Conservation (phyloP, 2,797 vertebrate species). For the Brachymystax lenok region DNA sequence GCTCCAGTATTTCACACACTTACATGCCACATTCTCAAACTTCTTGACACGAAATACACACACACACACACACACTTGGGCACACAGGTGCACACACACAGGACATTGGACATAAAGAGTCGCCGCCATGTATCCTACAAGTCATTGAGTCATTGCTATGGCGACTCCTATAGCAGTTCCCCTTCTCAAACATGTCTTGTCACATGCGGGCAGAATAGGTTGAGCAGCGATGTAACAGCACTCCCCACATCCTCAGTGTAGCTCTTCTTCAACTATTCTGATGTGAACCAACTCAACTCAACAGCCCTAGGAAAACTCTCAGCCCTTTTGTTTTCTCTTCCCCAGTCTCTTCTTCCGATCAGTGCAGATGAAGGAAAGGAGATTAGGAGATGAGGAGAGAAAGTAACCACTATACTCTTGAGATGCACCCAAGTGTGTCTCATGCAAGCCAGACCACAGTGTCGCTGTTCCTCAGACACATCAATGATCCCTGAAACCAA, state of each 20-base stretch:
- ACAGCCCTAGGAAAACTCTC: background rate
- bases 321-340: background rate
- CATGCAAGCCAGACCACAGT: background rate
- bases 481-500: background rate
- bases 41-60: slow-evolving; percentile 60
- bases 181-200: slow-evolving; percentile 19
- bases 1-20: slow-evolving; percentile 69
- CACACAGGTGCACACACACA: slow-evolving; percentile 17
- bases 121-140: slow-evolving; percentile 19
- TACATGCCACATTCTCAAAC: slow-evolving; percentile 75
- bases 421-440: background rate
- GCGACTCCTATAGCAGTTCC: background rate
- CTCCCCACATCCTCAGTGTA: background rate
- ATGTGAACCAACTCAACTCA: background rate
- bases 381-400: background rate
- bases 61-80: slow-evolving; percentile 57
- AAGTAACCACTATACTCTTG: background rate
- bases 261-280: background rate
- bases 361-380: background rate
- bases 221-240: background rate
- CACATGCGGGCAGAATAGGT: slow-evolving; percentile 6
- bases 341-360: background rate
- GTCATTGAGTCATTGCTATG: slow-evolving; percentile 26
- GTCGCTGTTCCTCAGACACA: background rate
- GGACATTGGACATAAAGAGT: background rate